phyloP scores from a whole-genome alignment of 2,888 invertebrate genomes.

The Lamellibrachia satsuma region DNA sequence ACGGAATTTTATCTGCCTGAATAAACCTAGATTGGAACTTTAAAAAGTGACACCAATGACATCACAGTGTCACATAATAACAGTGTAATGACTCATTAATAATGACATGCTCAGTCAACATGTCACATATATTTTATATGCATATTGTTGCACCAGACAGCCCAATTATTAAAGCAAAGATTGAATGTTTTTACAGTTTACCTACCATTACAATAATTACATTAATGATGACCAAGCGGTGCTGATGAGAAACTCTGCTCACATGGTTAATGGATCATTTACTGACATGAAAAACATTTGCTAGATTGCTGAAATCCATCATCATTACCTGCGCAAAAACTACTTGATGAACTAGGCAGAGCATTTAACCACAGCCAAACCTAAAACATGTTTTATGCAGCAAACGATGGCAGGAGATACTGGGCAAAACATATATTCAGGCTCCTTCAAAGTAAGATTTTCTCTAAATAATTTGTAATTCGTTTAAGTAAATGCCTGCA shows the following conservation, averaged over 20 bases:
- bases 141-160: background rate
- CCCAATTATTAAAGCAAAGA: background rate
- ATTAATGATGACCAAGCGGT: background rate
- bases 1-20: background rate
- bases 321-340: background rate
- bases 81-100: background rate
- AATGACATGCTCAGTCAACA: background rate
- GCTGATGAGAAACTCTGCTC: background rate
- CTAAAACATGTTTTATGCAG: background rate
- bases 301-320: conserved; percentile 3
- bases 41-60: background rate
- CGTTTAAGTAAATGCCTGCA: background rate
- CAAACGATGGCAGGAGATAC: background rate
- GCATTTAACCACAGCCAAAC: background rate
- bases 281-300: background rate
- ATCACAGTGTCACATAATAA: background rate
- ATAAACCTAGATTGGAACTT: background rate
- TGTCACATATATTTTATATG: conserved; percentile 7
- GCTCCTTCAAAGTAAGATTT: background rate
- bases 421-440: background rate
- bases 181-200: background rate
- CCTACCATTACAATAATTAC: background rate
- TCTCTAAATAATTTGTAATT: background rate
- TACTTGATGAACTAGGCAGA: background rate
- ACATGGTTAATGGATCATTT: background rate